Evolutionary conservation across 2,888 invertebrate species (phyloP).

Genomic region (Julus scandinavius): DNA sequence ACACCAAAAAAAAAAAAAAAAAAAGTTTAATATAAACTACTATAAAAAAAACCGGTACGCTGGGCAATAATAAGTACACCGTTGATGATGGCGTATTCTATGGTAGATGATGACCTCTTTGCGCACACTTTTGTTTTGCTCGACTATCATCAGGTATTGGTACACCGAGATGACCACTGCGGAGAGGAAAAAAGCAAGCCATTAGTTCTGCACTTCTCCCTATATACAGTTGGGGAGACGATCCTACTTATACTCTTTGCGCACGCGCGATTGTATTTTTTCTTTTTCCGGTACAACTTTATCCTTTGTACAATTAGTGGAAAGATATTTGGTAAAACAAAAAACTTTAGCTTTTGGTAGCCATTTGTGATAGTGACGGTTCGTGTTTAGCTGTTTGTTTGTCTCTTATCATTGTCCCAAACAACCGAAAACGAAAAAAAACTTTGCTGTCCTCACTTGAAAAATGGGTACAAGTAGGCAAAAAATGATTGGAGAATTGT

Average conservation of each 20-base stretch:
- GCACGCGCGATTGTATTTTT: constrained; percentile 12
- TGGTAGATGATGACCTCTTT: constrained; percentile 50
- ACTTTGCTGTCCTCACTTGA: constrained; percentile 43
- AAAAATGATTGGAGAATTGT: neutral
- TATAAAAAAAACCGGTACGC: constrained; percentile 42
- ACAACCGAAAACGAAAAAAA: constrained; percentile 22
- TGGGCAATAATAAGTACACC: constrained; percentile 52
- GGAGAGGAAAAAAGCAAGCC: neutral
- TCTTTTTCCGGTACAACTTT: constrained; percentile 28
- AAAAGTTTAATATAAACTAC: constrained; percentile 49
- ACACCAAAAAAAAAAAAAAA: too few species aligned
- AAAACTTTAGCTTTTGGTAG: constrained; percentile 48
- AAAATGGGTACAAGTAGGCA: constrained; percentile 31
- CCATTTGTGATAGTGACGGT: constrained; percentile 47
- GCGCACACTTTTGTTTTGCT: constrained; percentile 49
- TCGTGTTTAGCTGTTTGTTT: constrained; percentile 45
- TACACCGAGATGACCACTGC: constrained; percentile 43
- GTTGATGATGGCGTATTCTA: constrained; percentile 39
- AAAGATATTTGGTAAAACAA: constrained; percentile 44
- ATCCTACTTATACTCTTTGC: constrained; percentile 7
- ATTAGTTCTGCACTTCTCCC: constrained; percentile 24
- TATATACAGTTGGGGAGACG: neutral
- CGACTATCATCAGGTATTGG: constrained; percentile 48
- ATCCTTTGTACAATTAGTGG: constrained; percentile 40
- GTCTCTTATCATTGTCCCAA: constrained; percentile 47